Evolutionary conservation across 2,113 vertebrate genomes (phyloP).

Genomic region (Chaetodon trifascialis): DNA sequence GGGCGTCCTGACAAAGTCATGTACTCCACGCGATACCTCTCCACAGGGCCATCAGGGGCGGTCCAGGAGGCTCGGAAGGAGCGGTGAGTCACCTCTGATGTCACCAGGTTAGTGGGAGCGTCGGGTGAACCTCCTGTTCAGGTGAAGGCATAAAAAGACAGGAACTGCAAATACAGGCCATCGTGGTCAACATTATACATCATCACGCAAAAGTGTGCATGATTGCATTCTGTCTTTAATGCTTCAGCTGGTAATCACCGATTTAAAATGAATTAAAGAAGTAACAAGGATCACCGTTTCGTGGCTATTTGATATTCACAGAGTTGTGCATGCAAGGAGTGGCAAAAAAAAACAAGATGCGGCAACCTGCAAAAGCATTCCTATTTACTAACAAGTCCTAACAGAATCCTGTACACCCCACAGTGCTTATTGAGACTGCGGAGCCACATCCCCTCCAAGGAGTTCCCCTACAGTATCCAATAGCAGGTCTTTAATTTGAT

Average conservation of each 20-base stretch:
- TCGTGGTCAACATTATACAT: background rate
- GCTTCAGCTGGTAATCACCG: background rate
- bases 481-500: constrained; percentile 55
- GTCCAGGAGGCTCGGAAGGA: constrained; percentile 94
- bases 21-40: constrained; percentile 94
- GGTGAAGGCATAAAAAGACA: constrained; percentile 6
- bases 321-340: background rate
- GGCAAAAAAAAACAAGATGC: background rate
- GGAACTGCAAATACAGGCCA: background rate
- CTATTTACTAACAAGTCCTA: constrained; percentile 20
- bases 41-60: constrained; percentile 89
- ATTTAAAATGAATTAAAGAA: background rate
- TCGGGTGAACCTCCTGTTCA: constrained; percentile 73
- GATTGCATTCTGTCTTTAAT: background rate
- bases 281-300: background rate
- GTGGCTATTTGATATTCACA: background rate
- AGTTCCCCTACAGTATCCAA: constrained; percentile 20
- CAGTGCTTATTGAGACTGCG: constrained; percentile 1
- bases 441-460: constrained; percentile 27
- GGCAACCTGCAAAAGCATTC: background rate
- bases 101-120: constrained; percentile 91
- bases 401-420: background rate
- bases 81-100: constrained; percentile 92
- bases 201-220: background rate
- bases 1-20: constrained; percentile 86